Evolutionary conservation across 2,888 invertebrate species (phyloP).

Genomic region (Ischnus inquisitorius): DNA sequence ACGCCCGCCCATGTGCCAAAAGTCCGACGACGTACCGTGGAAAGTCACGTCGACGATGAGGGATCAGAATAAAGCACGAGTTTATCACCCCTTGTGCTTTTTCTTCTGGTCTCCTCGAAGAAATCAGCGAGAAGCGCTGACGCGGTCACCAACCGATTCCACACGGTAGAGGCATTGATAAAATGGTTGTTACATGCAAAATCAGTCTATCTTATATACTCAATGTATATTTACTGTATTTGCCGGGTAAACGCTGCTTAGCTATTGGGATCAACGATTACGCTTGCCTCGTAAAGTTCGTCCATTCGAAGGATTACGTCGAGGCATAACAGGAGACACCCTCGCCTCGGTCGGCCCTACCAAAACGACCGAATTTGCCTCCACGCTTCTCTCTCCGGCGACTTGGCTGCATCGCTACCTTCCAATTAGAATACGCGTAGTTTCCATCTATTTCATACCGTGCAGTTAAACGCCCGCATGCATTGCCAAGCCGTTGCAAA

Average conservation of each 20-base stretch:
- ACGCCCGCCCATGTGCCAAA: slow-evolving; percentile 29
- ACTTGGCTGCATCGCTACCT: background rate
- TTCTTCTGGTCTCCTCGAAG: too few species aligned
- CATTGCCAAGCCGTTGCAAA: slow-evolving; percentile 33
- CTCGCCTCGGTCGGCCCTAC: slow-evolving; percentile 21
- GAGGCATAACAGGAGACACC: slow-evolving; percentile 50
- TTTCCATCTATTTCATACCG: slow-evolving; percentile 8
- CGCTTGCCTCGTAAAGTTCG: slow-evolving; percentile 75
- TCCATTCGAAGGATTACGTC: slow-evolving; percentile 73
- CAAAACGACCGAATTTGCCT: slow-evolving; percentile 41
- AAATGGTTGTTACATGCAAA: too few species aligned
- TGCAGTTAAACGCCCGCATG: slow-evolving; percentile 23
- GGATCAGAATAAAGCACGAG: background rate
- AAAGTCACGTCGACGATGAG: slow-evolving; percentile 8
- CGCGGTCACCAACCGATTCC: too few species aligned
- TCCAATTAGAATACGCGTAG: slow-evolving; percentile 22
- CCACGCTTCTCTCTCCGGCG: background rate
- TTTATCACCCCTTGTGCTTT: background rate
- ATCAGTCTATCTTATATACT: too few species aligned
- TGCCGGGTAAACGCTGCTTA: slow-evolving; percentile 66
- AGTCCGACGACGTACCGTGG: slow-evolving; percentile 18
- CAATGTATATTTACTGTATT: background rate
- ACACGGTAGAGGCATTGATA: too few species aligned
- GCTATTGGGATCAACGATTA: slow-evolving; percentile 75
- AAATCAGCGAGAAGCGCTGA: too few species aligned